Evolutionary conservation across 2,797 vertebrate genomes (phyloP).

Genomic region (Mionectes olivaceus): DNA sequence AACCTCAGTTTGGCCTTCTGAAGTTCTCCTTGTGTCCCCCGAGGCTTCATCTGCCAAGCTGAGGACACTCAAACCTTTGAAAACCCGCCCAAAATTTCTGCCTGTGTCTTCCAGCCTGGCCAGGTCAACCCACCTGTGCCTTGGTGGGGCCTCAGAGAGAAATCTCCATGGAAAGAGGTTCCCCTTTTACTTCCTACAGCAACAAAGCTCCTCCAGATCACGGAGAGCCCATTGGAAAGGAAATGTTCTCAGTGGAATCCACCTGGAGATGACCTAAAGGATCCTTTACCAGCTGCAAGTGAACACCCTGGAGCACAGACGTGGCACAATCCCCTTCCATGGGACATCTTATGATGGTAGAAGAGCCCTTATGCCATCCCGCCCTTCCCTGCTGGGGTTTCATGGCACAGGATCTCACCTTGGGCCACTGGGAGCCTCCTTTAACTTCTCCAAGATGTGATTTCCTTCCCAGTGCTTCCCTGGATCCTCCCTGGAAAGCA

Average conservation of each 20-base stretch:
- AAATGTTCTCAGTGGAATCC: background rate
- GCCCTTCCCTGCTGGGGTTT: background rate
- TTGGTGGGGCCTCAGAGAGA: background rate
- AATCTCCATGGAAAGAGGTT: background rate
- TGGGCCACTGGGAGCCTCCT: background rate
- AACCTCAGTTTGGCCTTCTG: background rate
- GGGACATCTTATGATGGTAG: background rate
- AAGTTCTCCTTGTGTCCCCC: background rate
- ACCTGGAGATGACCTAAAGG: background rate
- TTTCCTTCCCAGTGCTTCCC: background rate
- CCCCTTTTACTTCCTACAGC: background rate
- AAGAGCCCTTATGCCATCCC: background rate
- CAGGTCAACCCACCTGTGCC: rapidly evolving
- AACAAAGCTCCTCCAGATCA: background rate
- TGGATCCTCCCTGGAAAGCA: background rate
- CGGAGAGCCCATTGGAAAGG: rapidly evolving
- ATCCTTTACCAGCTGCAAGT: background rate
- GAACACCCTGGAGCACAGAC: background rate
- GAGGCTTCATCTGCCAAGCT: background rate
- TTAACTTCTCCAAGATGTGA: background rate
- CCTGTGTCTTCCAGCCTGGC: rapidly evolving
- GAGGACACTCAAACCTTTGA: background rate
- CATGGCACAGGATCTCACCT: background rate
- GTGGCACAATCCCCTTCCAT: background rate
- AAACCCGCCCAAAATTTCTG: background rate